Evolutionary conservation across 2,888 invertebrate species (phyloP).

Genomic region (Keiferia lycopersicella): DNA sequence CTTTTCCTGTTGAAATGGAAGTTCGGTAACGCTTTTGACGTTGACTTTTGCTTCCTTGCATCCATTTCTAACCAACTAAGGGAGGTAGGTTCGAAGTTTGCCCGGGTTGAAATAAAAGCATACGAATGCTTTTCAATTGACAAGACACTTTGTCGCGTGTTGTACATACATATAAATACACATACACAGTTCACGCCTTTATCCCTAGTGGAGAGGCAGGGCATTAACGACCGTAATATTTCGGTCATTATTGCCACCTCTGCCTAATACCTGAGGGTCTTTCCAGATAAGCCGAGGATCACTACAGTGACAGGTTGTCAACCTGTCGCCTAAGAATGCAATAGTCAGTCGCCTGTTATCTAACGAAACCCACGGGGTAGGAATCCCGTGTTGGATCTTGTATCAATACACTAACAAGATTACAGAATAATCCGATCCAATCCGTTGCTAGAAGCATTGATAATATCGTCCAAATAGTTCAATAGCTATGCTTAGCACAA

Average conservation of each 20-base stretch:
- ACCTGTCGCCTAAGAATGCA: too few species aligned
- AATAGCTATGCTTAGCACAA: not conserved
- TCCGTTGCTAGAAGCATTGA: not conserved
- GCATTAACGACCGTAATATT: too few species aligned
- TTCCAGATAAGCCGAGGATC: too few species aligned
- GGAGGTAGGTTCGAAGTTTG: constrained; percentile 2
- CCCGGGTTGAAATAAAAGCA: not conserved
- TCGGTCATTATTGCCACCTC: too few species aligned
- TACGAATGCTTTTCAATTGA: not conserved
- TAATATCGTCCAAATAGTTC: not conserved
- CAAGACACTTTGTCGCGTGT: constrained; percentile 14
- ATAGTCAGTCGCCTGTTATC: too few species aligned
- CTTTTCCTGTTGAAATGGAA: not conserved
- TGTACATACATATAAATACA: too few species aligned
- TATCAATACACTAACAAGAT: not conserved
- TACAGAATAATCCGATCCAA: not conserved
- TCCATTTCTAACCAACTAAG: not conserved
- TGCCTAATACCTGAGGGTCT: too few species aligned
- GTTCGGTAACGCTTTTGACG: not conserved
- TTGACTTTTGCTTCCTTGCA: not conserved
- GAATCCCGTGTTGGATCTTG: too few species aligned
- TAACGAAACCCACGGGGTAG: too few species aligned
- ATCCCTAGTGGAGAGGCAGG: too few species aligned
- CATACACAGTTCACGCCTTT: too few species aligned
- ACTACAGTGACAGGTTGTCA: too few species aligned